Evolutionary conservation across 2,797 vertebrate species (phyloP).

Genomic region (Percopsis omiscomaycus): DNA sequence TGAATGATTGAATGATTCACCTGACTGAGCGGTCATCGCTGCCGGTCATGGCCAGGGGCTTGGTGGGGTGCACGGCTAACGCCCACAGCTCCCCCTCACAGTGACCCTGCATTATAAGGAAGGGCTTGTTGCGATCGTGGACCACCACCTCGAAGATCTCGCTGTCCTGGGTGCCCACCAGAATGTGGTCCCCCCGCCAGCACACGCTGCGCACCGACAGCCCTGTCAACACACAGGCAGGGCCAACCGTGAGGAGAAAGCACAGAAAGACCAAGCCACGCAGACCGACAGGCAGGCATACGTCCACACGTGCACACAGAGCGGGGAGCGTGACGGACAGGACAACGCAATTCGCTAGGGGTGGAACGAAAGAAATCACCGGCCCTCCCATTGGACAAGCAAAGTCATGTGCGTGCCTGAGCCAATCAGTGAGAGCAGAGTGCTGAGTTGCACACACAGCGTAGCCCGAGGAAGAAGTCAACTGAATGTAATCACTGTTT

Average conservation of each 20-base stretch:
- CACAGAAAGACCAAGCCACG: constrained; percentile 13
- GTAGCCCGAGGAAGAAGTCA: too few species aligned
- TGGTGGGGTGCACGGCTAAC: constrained; percentile 93
- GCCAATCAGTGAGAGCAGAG: too few species aligned
- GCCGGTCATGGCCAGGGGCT: constrained; percentile 96
- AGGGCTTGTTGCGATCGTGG: constrained; percentile 96
- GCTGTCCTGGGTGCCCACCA: constrained; percentile 97
- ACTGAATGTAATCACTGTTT: too few species aligned
- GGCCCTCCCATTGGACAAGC: too few species aligned
- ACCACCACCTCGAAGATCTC: constrained; percentile 99
- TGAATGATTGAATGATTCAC: constrained; percentile 62
- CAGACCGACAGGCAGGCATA: constrained; percentile 10
- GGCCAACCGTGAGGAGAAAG: constrained; percentile 15
- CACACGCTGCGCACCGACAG: constrained; percentile 97
- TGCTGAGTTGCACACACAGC: too few species aligned
- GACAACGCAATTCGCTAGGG: not conserved
- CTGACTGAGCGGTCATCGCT: constrained; percentile 98
- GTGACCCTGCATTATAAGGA: constrained; percentile 99
- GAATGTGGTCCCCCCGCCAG: constrained; percentile 96
- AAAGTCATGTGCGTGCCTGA: too few species aligned
- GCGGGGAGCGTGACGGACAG: constrained; percentile 24
- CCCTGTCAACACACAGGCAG: constrained; percentile 70
- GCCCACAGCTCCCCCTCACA: constrained; percentile 99
- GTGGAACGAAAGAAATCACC: too few species aligned
- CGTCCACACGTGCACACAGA: not conserved